Evolutionary conservation across 2,797 vertebrate genomes (phyloP).

Genomic region (Spizella passerina): DNA sequence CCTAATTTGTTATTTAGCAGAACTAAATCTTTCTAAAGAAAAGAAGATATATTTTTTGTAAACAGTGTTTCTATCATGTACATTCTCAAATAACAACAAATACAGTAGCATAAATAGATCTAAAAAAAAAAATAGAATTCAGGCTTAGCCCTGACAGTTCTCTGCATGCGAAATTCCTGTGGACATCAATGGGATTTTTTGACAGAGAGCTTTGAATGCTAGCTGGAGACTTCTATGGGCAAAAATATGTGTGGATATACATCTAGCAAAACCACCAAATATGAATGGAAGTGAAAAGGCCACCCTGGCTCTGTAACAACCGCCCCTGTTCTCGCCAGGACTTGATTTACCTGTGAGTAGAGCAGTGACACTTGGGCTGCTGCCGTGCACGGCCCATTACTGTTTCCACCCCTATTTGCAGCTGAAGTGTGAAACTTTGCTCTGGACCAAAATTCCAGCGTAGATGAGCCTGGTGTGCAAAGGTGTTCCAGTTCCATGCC

Average conservation of each 20-base stretch:
- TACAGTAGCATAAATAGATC: conserved; percentile 57
- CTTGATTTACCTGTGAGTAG: neutral
- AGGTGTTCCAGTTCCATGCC: neutral
- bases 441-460: neutral
- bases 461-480: neutral
- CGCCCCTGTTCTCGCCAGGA: rapidly evolving
- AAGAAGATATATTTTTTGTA: conserved; percentile 85
- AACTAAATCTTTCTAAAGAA: conserved; percentile 80
- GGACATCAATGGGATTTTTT: neutral
- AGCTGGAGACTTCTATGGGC: neutral
- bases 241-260: neutral
- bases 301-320: neutral
- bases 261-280: neutral
- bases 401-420: neutral
- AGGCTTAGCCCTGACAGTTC: neutral
- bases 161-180: neutral
- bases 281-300: neutral
- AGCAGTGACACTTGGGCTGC: neutral
- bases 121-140: neutral
- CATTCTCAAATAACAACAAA: conserved; percentile 70
- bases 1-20: conserved; percentile 79
- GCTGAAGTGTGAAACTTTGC: neutral
- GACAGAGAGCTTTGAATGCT: neutral
- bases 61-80: conserved; percentile 80
- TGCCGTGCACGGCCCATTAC: rapidly evolving